Conservation (phyloP, 2,888 invertebrate species). For the Heliconius sara region DNA sequence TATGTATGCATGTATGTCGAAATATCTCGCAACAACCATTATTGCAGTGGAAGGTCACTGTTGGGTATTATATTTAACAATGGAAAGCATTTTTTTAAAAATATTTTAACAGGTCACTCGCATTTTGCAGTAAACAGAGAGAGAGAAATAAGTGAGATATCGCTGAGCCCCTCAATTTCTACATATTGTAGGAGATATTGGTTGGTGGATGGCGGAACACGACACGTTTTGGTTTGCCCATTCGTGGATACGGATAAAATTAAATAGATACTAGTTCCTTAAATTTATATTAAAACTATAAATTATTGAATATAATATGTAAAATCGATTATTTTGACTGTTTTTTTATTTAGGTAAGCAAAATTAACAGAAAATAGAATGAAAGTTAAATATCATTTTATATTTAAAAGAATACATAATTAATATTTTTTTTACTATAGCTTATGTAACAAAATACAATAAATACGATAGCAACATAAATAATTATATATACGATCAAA, state of each 20-base stretch:
- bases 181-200: not conserved
- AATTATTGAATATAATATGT: too few species aligned
- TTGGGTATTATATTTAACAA: conserved; percentile 38
- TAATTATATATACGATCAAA: not conserved
- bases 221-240: not conserved
- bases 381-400: not conserved
- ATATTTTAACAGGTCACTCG: not conserved
- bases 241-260: too few species aligned
- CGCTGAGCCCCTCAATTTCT: not conserved
- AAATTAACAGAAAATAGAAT: not conserved
- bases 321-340: too few species aligned
- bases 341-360: too few species aligned
- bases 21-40: conserved; percentile 66
- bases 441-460: not conserved
- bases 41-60: conserved; percentile 49
- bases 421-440: not conserved
- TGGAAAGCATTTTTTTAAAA: conserved; percentile 16
- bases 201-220: not conserved
- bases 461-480: not conserved
- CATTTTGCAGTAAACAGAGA: not conserved
- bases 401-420: not conserved
- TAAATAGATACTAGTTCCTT: not conserved
- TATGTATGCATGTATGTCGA: conserved; percentile 58
- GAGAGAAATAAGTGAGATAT: not conserved
- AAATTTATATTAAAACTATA: not conserved